phyloP scores from a whole-genome alignment of 2,888 invertebrate species.

The Coremacera marginata region DNA sequence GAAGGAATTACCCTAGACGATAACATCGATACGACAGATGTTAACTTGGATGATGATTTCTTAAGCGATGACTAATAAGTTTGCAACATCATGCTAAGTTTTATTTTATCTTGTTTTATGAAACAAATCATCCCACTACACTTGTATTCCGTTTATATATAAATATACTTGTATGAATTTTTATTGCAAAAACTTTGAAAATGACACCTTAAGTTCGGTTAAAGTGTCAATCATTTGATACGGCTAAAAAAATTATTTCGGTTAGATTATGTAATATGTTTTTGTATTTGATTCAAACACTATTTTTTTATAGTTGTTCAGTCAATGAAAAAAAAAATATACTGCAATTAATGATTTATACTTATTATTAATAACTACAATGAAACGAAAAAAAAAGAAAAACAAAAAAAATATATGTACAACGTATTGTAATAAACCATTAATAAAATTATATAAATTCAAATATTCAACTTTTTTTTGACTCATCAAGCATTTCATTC shows the following conservation, averaged over 20 bases:
- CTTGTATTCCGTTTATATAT: background rate
- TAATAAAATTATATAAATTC: conserved; percentile 10
- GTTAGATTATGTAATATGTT: background rate
- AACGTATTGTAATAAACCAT: conserved; percentile 20
- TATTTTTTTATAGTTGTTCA: background rate
- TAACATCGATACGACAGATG: conserved; percentile 80
- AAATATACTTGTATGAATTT: background rate
- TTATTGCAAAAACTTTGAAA: no score
- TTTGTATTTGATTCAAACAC: background rate
- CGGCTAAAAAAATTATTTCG: no score
- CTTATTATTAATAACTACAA: background rate
- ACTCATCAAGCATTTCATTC: no score
- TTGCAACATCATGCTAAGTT: background rate
- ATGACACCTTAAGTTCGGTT: no score
- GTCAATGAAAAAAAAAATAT: background rate
- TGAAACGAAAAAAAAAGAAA: background rate
- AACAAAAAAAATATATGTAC: conserved; percentile 4
- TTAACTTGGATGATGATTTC: conserved; percentile 78
- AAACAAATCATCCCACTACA: background rate
- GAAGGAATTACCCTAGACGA: conserved; percentile 86
- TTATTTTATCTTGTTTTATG: background rate
- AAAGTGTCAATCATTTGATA: no score
- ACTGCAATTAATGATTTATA: background rate
- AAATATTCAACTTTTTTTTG: background rate
- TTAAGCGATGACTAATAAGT: conserved; percentile 72